These are phyloP conservation scores for Eulacestoma nigropectus DNA, from an alignment of 2,113 vertebrate genomes.

Conservation along the genomic window DNA sequence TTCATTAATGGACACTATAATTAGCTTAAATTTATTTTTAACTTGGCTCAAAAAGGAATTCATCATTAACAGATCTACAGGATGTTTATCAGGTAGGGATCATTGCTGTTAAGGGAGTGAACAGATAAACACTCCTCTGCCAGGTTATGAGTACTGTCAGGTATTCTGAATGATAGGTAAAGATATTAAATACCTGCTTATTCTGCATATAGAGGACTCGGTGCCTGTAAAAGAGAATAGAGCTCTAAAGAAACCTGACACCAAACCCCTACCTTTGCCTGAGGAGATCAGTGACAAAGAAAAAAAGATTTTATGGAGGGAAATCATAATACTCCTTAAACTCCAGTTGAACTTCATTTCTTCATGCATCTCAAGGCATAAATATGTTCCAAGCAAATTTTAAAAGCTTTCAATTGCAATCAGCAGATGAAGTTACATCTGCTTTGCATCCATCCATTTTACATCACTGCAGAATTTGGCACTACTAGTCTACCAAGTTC, in stretches of 20 bases:
- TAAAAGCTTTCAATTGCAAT: conserved; percentile 69
- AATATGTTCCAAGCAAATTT: conserved; percentile 62
- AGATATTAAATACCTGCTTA: background rate
- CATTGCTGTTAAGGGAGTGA: background rate
- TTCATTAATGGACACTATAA: background rate
- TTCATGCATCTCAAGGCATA: conserved; percentile 35
- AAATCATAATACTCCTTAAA: conserved; percentile 42
- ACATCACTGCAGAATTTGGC: conserved; percentile 71
- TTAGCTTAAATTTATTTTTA: background rate
- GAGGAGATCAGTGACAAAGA: background rate
- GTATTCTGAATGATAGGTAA: background rate
- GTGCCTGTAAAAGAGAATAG: background rate
- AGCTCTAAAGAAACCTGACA: background rate
- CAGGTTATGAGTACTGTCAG: background rate
- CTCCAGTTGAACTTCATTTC: conserved; percentile 59
- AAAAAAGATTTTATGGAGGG: background rate
- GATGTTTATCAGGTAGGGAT: background rate
- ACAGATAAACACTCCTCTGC: background rate
- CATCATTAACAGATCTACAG: background rate
- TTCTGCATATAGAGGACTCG: background rate
- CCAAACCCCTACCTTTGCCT: background rate
- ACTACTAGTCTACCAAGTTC: conserved; percentile 27
- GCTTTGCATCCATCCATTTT: conserved; percentile 72
- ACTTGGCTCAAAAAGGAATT: background rate
- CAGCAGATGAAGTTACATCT: conserved; percentile 75